Evolutionary conservation across 2,888 invertebrate species (phyloP).

Genomic region (Tinea semifulvella): DNA sequence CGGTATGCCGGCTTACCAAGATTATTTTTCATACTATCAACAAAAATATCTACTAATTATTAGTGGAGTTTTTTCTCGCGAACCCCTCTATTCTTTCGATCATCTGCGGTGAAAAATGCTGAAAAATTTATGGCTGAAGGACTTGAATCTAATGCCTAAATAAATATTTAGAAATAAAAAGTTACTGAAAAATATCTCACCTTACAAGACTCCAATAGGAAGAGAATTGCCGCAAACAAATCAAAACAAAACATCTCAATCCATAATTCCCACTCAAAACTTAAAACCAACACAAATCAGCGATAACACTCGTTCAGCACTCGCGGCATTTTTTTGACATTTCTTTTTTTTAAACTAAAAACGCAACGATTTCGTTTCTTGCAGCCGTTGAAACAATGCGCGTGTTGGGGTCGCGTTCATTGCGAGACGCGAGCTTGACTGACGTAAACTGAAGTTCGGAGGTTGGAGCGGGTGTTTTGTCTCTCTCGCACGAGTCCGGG

Average conservation of each 20-base stretch:
- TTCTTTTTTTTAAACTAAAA: not conserved
- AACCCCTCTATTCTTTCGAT: too few species aligned
- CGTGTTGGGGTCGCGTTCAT: constrained; percentile 18
- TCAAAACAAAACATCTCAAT: not conserved
- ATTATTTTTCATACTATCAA: too few species aligned
- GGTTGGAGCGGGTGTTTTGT: too few species aligned
- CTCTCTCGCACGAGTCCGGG: constrained; percentile 33
- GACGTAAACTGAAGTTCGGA: too few species aligned
- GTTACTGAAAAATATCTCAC: constrained; percentile 23
- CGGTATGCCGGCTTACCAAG: too few species aligned
- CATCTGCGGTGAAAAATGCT: too few species aligned
- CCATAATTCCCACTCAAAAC: not conserved
- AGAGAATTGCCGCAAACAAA: not conserved
- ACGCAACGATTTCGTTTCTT: not conserved
- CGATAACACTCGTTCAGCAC: not conserved
- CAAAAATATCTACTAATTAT: too few species aligned
- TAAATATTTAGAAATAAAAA: constrained; percentile 8
- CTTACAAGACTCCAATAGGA: constrained; percentile 43
- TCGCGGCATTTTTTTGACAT: constrained; percentile 9
- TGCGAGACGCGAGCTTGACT: constrained; percentile 40
- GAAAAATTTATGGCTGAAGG: too few species aligned
- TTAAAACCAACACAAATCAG: constrained; percentile 6
- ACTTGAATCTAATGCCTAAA: too few species aligned
- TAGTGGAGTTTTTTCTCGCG: too few species aligned
- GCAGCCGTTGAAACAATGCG: not conserved